Evolutionary conservation across 2,888 invertebrate species (phyloP).

Genomic region (Apoderus coryli): DNA sequence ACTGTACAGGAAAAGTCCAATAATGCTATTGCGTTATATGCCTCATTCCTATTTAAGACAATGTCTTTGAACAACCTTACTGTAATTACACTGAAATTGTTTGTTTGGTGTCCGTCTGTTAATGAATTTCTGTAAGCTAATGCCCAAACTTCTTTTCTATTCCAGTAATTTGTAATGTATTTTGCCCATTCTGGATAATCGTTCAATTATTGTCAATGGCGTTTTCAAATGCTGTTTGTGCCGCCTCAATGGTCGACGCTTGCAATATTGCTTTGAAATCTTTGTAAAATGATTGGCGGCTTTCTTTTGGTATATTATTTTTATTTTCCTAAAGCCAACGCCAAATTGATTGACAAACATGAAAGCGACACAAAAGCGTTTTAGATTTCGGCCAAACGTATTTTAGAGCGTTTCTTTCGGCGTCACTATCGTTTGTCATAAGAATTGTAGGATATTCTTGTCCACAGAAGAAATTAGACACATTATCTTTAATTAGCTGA

Average conservation of each 20-base stretch:
- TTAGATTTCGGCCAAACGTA: conserved; percentile 10
- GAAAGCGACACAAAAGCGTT: conserved; percentile 12
- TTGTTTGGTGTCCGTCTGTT: conserved; percentile 13
- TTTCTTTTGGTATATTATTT: conserved; percentile 7
- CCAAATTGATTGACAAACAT: conserved; percentile 13
- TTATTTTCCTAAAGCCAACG: conserved; percentile 12
- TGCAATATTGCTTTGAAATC: conserved; percentile 7
- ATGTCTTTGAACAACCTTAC: conserved; percentile 10
- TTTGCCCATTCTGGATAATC: conserved; percentile 10
- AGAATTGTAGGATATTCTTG: conserved; percentile 10
- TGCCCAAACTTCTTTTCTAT: conserved; percentile 10
- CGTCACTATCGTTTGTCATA: conserved; percentile 12
- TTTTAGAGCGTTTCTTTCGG: conserved; percentile 12
- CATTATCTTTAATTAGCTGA: conserved; percentile 7
- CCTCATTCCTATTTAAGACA: conserved; percentile 8
- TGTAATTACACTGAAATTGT: conserved; percentile 11
- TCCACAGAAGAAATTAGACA: conserved; percentile 8
- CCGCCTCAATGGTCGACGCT: conserved; percentile 1
- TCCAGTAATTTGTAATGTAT: conserved; percentile 10
- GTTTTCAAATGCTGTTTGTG: conserved; percentile 1
- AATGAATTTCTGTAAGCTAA: conserved; percentile 9
- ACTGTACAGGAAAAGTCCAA: conserved; percentile 12
- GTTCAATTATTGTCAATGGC: conserved; percentile 6
- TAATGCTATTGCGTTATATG: conserved; percentile 11
- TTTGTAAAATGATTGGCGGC: conserved; percentile 3